Base-by-base conservation (phyloP, 2,888 invertebrate genomes). In the Geophilus truncorum region DNA sequence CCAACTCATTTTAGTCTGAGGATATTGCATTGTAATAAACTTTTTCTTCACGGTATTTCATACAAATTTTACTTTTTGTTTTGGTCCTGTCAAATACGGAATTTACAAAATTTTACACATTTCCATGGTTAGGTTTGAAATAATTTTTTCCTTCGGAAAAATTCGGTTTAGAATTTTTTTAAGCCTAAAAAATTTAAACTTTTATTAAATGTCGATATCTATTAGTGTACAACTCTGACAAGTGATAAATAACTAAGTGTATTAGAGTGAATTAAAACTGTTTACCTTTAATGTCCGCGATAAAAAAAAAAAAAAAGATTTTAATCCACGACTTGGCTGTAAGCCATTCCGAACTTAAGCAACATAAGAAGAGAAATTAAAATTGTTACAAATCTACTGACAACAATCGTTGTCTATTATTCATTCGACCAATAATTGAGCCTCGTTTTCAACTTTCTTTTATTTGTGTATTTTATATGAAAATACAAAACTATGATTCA, bases 1-100 rank as follows among this genome's bases (percentile, higher is more conserved):
- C 62, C 62, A 62, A 62, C 62, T 62, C 62, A 62, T 62, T 62
- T 45, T n/a, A n/a, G 45, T n/a, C n/a, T n/a, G n/a, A n/a, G n/a
- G n/a, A n/a, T n/a, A n/a, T n/a, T n/a, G n/a, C n/a, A n/a, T n/a
- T n/a, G n/a, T n/a, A n/a, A n/a, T n/a, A n/a, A n/a, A n/a, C n/a
- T n/a, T n/a, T n/a, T n/a, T n/a, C n/a, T n/a, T n/a, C n/a, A n/a
- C n/a, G n/a, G n/a, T n/a, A n/a, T n/a, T n/a, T n/a, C n/a, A n/a
- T n/a, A n/a, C n/a, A n/a, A n/a, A n/a, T n/a, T n/a, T n/a, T n/a
- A n/a, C n/a, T n/a, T n/a, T n/a, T n/a, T n/a, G n/a, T n/a, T n/a
- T n/a, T n/a, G n/a, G n/a, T n/a, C n/a, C n/a, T n/a, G n/a, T n/a
- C n/a, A n/a, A n/a, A n/a, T n/a, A 45, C 18, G n/a, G 1, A n/a